A percentile compares a stretch with the other conserved stretches of the same genome.
Conservation (phyloP, 2,888 invertebrate species). For the Cantharis lateralis region DNA sequence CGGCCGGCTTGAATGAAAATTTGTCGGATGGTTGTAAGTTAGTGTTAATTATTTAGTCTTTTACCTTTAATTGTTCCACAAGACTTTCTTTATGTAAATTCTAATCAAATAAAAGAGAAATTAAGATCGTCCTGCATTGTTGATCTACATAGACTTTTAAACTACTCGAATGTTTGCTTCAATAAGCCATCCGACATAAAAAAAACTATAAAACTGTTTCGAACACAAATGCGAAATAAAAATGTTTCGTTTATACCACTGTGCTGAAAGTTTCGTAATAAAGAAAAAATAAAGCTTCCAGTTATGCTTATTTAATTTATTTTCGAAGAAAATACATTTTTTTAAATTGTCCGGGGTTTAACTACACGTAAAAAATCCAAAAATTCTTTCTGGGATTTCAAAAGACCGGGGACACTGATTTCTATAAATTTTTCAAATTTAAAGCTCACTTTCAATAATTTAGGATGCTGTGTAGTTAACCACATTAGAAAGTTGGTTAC, state of each 20-base stretch:
- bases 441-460: neutral
- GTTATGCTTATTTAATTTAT: neutral
- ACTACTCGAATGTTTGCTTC: neutral
- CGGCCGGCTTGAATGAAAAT: neutral
- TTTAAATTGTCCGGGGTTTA: neutral
- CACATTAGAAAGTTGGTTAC: neutral
- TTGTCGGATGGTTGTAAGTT: neutral
- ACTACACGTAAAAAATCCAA: neutral
- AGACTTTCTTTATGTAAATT: slow-evolving; percentile 12
- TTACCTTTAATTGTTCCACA: neutral
- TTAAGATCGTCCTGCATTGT: neutral
- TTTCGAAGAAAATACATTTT: neutral
- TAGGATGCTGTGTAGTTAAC: neutral
- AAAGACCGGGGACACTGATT: neutral
- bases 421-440: neutral
- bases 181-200: neutral
- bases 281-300: neutral
- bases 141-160: neutral
- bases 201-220: neutral
- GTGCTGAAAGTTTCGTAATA: neutral
- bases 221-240: neutral
- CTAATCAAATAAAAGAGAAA: slow-evolving; percentile 6
- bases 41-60: neutral
- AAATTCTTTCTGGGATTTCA: neutral
- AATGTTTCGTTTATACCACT: neutral